phyloP scores from a whole-genome alignment of 2,113 vertebrate species.

The Hyaena hyaena region DNA sequence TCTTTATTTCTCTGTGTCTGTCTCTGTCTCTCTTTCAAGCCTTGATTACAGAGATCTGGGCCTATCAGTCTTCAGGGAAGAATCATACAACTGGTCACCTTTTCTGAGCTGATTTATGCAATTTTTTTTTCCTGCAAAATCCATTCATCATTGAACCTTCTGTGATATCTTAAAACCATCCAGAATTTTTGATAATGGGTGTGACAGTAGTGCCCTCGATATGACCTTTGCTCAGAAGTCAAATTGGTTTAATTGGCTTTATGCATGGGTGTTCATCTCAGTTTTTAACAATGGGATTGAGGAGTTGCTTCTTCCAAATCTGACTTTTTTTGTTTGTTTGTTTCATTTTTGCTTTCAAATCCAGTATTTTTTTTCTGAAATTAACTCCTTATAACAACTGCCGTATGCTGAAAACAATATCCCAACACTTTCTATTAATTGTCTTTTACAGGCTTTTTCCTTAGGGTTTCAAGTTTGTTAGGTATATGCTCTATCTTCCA shows the following conservation, averaged over 20 bases:
- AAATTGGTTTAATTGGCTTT: background rate
- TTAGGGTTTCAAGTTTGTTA: background rate
- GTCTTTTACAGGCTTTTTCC: background rate
- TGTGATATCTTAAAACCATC: background rate
- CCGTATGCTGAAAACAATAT: background rate
- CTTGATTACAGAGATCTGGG: background rate
- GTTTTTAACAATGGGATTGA: background rate
- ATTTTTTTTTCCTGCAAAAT: background rate
- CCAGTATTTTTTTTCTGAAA: background rate
- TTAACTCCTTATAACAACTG: background rate
- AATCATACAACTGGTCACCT: background rate
- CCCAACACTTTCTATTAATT: background rate
- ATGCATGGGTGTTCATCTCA: background rate
- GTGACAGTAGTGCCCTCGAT: background rate
- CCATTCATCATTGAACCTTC: background rate
- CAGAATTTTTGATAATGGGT: background rate
- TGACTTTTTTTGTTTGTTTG: background rate
- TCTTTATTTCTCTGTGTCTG: background rate
- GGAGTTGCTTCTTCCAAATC: background rate
- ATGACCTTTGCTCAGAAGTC: background rate
- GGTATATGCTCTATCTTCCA: background rate
- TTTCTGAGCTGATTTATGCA: background rate
- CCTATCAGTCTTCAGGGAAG: background rate
- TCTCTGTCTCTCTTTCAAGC: background rate
- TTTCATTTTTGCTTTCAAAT: background rate